These are phyloP conservation scores for Raillietiella orientalis DNA, from an alignment of 2,888 invertebrate genomes.

Conservation along the genomic window DNA sequence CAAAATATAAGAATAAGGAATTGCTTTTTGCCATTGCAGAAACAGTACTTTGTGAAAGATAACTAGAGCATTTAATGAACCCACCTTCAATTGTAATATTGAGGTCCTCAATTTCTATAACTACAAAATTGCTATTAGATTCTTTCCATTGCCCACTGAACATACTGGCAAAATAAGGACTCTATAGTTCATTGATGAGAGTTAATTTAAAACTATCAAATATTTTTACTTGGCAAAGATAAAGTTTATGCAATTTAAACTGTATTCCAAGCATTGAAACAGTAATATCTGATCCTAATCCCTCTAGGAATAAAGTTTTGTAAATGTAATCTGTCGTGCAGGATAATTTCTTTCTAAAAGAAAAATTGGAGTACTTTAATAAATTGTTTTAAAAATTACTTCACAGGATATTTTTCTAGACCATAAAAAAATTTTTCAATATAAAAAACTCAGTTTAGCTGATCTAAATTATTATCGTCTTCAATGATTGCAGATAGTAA, in stretches of 20 bases:
- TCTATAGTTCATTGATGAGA: constrained; percentile 14
- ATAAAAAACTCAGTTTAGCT: too few relatives aligned
- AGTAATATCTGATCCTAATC: constrained; percentile 36
- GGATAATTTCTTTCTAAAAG: neutral
- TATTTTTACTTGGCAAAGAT: constrained; percentile 25
- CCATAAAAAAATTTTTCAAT: neutral
- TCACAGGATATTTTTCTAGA: too few relatives aligned
- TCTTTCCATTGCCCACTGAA: constrained; percentile 46
- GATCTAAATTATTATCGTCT: too few relatives aligned
- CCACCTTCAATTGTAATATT: constrained; percentile 30
- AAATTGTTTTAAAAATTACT: neutral
- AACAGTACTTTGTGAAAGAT: neutral
- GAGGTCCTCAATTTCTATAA: constrained; percentile 32
- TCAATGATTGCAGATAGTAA: too few relatives aligned
- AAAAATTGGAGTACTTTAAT: neutral
- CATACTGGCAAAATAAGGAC: constrained; percentile 46
- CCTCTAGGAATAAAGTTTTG: constrained; percentile 35
- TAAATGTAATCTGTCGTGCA: constrained; percentile 46
- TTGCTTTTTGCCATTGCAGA: too few relatives aligned
- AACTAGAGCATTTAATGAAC: constrained; percentile 6
- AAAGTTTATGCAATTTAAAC: constrained; percentile 42
- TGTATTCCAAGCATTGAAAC: constrained; percentile 31
- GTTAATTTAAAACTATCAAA: constrained; percentile 3
- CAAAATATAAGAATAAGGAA: too few relatives aligned
- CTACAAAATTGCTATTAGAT: constrained; percentile 25